These are phyloP conservation scores for Fissipunctia ypsillon DNA, from an alignment of 2,888 invertebrate species.

Conservation along the genomic window DNA sequence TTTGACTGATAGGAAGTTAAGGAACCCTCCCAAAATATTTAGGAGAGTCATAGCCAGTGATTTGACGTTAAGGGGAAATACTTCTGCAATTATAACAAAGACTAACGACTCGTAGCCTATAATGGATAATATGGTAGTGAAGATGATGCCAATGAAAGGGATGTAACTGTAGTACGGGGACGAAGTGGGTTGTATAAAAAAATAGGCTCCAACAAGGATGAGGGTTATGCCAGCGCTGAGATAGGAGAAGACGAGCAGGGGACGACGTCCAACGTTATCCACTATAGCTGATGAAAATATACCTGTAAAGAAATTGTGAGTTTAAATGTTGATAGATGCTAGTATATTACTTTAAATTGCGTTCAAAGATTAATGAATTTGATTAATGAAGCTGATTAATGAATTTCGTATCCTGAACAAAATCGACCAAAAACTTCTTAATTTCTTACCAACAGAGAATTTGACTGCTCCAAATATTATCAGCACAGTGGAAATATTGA, in stretches of 20 bases:
- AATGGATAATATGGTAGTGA: conserved; percentile 73
- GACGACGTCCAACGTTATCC: conserved; percentile 84
- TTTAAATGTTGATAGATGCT: background rate
- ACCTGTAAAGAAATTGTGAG: conserved; percentile 74
- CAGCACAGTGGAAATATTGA: conserved; percentile 74
- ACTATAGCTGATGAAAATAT: conserved; percentile 78
- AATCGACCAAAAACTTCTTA: no score
- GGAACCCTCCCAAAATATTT: conserved; percentile 79
- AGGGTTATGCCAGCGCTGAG: conserved; percentile 75
- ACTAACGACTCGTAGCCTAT: conserved; percentile 84
- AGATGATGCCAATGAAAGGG: conserved; percentile 82
- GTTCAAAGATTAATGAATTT: no score
- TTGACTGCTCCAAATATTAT: conserved; percentile 80
- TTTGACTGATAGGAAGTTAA: conserved; percentile 86
- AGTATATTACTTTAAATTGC: no score
- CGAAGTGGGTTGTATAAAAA: conserved; percentile 72
- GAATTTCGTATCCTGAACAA: no score
- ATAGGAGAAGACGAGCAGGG: conserved; percentile 84
- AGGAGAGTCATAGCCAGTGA: conserved; percentile 86
- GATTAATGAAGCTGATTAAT: no score
- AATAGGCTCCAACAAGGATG: conserved; percentile 78
- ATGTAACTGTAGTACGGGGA: conserved; percentile 76
- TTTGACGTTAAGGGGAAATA: conserved; percentile 90
- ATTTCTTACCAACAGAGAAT: conserved; percentile 67
- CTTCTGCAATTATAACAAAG: conserved; percentile 84